phyloP scores from a whole-genome alignment of 2,113 vertebrate species.

The Spheniscus mendiculus region DNA sequence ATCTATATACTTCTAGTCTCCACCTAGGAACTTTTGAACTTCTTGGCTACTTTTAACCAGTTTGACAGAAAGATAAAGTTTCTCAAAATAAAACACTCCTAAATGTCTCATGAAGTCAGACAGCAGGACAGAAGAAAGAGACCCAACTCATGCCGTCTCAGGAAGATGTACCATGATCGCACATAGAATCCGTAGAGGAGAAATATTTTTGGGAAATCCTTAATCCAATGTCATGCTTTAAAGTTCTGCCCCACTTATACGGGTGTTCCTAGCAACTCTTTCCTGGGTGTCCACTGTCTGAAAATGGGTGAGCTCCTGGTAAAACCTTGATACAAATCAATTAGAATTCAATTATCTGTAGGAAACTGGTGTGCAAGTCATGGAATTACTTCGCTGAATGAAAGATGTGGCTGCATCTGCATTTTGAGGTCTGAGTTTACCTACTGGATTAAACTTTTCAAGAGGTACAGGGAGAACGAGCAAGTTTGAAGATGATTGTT shows the following conservation, averaged over 20 bases:
- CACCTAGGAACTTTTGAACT: neutral
- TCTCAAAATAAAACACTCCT: neutral
- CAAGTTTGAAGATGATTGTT: neutral
- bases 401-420: neutral
- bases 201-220: neutral
- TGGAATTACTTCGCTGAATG: neutral
- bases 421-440: neutral
- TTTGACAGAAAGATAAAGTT: neutral
- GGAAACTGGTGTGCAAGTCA: neutral
- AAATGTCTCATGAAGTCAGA: neutral
- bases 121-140: neutral
- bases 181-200: neutral
- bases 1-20: neutral
- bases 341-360: neutral
- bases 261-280: neutral
- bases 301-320: neutral
- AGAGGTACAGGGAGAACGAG: neutral
- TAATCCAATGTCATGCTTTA: neutral
- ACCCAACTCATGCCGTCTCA: neutral
- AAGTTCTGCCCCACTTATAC: neutral
- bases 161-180: neutral
- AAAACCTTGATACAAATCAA: neutral
- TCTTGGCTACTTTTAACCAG: neutral
- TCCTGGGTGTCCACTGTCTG: neutral
- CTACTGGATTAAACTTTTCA: neutral